Evolutionary conservation across 2,888 invertebrate species (phyloP).

Genomic region (Monopis laevigella): DNA sequence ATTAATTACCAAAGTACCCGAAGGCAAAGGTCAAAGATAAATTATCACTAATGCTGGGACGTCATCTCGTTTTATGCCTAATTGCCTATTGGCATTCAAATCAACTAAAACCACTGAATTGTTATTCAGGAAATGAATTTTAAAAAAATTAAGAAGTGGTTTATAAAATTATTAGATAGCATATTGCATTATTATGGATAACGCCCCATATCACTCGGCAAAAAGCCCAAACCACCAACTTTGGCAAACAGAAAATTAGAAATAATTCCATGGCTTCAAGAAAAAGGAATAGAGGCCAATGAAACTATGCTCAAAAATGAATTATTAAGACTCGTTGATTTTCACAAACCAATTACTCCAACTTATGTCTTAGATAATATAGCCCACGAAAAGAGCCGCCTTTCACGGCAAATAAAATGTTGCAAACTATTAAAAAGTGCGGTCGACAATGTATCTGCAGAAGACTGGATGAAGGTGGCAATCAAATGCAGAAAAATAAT

Average conservation of each 20-base stretch:
- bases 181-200: conserved; percentile 5
- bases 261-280: conserved; percentile 8
- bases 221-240: conserved; percentile 6
- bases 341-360: conserved; percentile 15
- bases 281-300: conserved; percentile 10
- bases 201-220: conserved; percentile 15
- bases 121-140: conserved; percentile 5
- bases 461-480: conserved; percentile 7
- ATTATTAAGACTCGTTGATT: conserved; percentile 15
- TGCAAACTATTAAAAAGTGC: conserved; percentile 14
- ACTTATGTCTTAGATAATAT: conserved; percentile 18
- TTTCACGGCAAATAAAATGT: conserved; percentile 16
- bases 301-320: conserved; percentile 18
- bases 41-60: conserved; percentile 6
- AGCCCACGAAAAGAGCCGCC: conserved; percentile 16
- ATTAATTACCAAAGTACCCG: conserved; percentile 5
- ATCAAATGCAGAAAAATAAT: conserved; percentile 5
- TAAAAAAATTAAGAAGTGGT: conserved; percentile 6
- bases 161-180: conserved; percentile 1
- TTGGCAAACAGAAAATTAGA: neutral
- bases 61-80: conserved; percentile 3
- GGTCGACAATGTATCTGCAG: conserved; percentile 2
- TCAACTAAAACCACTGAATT: conserved; percentile 5
- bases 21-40: conserved; percentile 9
- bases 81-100: conserved; percentile 7